Percentiles rank a stretch among this genome's conserved stretches.
Conservation (phyloP, 2,888 invertebrate genomes). For the Andricus curvator region DNA sequence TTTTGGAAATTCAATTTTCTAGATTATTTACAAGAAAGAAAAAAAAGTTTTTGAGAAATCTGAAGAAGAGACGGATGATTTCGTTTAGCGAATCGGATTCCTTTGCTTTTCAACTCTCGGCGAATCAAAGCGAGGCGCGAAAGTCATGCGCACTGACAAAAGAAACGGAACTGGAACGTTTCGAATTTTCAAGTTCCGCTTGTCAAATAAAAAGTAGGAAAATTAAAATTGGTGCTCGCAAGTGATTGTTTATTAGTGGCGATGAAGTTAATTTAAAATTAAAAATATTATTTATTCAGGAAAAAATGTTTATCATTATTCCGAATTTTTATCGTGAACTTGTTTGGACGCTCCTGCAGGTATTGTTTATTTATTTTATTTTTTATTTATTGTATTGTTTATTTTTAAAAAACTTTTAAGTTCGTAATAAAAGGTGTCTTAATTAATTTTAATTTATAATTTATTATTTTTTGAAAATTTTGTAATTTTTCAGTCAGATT, state of each 20-base stretch:
- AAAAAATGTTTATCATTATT: background rate
- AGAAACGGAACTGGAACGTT: background rate
- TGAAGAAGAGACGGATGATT: background rate
- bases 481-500: background rate
- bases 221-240: background rate
- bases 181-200: background rate
- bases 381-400: too few relatives aligned
- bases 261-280: background rate
- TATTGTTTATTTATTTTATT: background rate
- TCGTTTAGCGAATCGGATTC: background rate
- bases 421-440: background rate
- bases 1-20: background rate
- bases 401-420: background rate
- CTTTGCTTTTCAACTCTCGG: background rate
- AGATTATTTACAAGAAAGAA: background rate
- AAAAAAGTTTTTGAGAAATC: background rate
- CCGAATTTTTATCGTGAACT: background rate
- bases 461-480: background rate
- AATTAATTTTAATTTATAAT: background rate
- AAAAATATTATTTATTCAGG: background rate
- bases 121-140: background rate
- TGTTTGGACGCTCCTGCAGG: background rate
- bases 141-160: background rate
- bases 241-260: background rate
- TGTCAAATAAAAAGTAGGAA: background rate